These are phyloP conservation scores for Zeugodacus cucurbitae DNA, from an alignment of 1,140 invertebrate genomes.

Conservation along the genomic window DNA sequence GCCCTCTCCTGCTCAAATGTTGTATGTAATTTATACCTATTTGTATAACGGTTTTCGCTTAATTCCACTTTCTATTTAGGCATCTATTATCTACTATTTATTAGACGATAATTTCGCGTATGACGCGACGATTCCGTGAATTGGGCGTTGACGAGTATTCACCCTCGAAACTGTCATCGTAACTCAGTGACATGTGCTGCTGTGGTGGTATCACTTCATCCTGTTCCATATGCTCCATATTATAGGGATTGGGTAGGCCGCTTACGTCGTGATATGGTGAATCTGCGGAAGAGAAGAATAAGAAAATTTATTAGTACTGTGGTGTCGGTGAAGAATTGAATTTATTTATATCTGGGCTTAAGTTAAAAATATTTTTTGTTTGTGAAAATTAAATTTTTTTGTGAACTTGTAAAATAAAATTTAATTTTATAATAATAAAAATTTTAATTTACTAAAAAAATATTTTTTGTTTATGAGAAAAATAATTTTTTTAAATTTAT, in stretches of 20 bases:
- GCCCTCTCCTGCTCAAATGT: neutral
- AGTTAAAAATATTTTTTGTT: too few species aligned
- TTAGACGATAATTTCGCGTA: conserved; percentile 95
- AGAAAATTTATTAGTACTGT: neutral
- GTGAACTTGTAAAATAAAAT: too few species aligned
- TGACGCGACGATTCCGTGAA: conserved; percentile 87
- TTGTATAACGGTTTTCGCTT: neutral
- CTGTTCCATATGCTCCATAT: conserved; percentile 79
- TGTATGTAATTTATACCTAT: neutral
- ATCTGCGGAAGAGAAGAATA: conserved; percentile 71
- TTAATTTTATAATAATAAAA: too few species aligned
- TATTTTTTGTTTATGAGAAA: too few species aligned
- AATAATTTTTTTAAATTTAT: too few species aligned
- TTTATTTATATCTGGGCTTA: too few species aligned
- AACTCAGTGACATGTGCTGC: conserved; percentile 85
- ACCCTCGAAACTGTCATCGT: conserved; percentile 91
- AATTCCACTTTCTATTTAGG: conserved; percentile 25
- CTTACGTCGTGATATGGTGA: conserved; percentile 93
- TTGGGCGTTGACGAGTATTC: conserved; percentile 94
- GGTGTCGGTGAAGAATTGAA: neutral
- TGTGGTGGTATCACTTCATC: conserved; percentile 77
- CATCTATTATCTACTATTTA: neutral
- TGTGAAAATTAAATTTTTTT: too few species aligned
- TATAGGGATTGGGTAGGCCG: conserved; percentile 86
- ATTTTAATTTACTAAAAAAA: too few species aligned